These are phyloP conservation scores for Chlamydotis undulata DNA, from an alignment of 2,113 vertebrate species.

Conservation along the genomic window DNA sequence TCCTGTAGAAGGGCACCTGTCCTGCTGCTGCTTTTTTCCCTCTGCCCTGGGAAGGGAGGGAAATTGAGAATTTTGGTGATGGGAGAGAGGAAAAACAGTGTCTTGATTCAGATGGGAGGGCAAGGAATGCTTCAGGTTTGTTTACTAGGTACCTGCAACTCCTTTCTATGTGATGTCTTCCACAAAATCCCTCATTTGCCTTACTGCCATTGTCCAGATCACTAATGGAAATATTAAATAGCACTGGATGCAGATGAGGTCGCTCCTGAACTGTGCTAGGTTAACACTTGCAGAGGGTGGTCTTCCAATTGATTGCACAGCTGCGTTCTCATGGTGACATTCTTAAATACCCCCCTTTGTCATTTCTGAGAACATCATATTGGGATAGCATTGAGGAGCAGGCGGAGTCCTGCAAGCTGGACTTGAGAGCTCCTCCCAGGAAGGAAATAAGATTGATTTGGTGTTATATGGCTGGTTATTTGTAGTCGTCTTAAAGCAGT, in stretches of 20 bases:
- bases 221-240: background rate
- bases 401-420: rapidly evolving
- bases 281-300: background rate
- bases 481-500: background rate
- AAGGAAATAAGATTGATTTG: background rate
- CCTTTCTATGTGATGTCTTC: background rate
- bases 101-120: background rate
- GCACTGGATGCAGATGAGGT: background rate
- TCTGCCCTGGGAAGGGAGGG: background rate
- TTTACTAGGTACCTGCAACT: background rate
- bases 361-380: background rate
- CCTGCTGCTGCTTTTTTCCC: background rate
- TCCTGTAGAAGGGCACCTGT: background rate
- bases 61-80: background rate
- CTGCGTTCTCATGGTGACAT: background rate
- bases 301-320: background rate
- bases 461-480: background rate
- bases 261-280: background rate
- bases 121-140: background rate
- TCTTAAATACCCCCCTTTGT: background rate
- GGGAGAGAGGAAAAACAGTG: background rate
- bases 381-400: background rate
- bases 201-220: background rate
- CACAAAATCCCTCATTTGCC: background rate
- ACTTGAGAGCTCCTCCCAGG: background rate